A percentile compares a stretch with the other conserved stretches of the same genome.
Conservation (phyloP, 1,140 invertebrate genomes). For the Megalonaias nervosa region DNA sequence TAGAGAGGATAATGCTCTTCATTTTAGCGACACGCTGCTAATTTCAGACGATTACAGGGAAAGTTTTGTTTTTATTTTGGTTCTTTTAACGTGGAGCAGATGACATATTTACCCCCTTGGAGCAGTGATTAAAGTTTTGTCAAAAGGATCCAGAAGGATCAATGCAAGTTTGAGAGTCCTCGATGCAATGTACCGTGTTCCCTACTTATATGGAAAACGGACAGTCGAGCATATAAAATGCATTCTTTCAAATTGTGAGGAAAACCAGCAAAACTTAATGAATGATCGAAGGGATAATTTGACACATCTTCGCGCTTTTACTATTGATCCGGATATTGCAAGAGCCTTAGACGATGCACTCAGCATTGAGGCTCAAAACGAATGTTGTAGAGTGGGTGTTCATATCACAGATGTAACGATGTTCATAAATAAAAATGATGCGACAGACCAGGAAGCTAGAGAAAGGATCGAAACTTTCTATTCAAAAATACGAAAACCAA, state of each 20-base stretch:
- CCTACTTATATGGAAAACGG: slow-evolving; percentile 18
- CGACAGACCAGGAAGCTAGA: slow-evolving; percentile 57
- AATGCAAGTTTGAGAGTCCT: slow-evolving; percentile 15
- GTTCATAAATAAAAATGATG: slow-evolving; percentile 44
- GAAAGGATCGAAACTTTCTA: slow-evolving; percentile 57
- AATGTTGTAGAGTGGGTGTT: slow-evolving; percentile 45
- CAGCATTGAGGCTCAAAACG: slow-evolving; percentile 73
- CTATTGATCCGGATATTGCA: slow-evolving; percentile 97
- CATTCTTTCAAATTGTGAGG: background rate
- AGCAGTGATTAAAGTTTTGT: slow-evolving; percentile 22
- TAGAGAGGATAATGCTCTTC: background rate
- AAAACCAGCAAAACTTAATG: slow-evolving; percentile 2
- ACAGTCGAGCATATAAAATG: slow-evolving; percentile 12
- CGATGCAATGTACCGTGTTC: slow-evolving; percentile 24
- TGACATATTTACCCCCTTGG: slow-evolving; percentile 29
- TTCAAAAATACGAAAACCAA: slow-evolving; percentile 42
- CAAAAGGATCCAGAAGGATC: slow-evolving; percentile 13
- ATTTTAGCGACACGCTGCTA: slow-evolving; percentile 1
- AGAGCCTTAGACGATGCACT: slow-evolving; percentile 99
- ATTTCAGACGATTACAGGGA: slow-evolving; percentile 6
- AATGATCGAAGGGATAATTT: slow-evolving; percentile 67
- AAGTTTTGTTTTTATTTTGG: slow-evolving; percentile 18
- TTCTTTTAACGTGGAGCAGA: slow-evolving; percentile 20
- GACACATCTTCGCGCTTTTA: slow-evolving; percentile 75
- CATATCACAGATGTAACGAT: slow-evolving; percentile 65